phyloP scores from a whole-genome alignment of 2,797 vertebrate species.

The Dendrocincla fuliginosa region DNA sequence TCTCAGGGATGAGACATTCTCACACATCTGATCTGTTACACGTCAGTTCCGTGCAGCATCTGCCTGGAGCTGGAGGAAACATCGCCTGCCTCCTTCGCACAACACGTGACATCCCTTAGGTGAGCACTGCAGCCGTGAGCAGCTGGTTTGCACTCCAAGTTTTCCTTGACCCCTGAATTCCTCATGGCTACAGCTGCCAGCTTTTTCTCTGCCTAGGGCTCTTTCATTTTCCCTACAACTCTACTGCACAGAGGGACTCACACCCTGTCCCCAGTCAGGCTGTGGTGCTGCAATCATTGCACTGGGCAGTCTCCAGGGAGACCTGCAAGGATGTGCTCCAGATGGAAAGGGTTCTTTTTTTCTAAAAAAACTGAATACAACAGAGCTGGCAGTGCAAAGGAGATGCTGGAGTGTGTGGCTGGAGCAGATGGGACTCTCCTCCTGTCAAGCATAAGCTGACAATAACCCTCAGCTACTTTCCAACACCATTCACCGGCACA shows the following conservation, averaged over 20 bases:
- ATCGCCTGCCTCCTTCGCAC: not conserved
- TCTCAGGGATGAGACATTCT: not conserved
- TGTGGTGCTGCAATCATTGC: not conserved
- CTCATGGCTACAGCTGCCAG: not conserved
- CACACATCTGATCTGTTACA: slow-evolving; percentile 1
- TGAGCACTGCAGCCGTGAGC: not conserved
- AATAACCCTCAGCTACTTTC: not conserved
- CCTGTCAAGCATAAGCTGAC: not conserved
- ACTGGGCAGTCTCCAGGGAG: not conserved
- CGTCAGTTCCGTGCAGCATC: not conserved
- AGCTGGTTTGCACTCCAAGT: not conserved
- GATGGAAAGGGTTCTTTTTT: not conserved
- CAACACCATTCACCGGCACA: not conserved
- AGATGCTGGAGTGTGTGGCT: not conserved
- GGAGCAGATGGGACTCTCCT: not conserved
- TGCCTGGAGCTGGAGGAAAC: not conserved
- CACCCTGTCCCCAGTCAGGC: not conserved
- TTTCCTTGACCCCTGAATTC: not conserved
- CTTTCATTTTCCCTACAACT: not conserved
- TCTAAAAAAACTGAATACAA: not conserved
- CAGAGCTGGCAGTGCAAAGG: not conserved
- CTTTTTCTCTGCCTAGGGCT: not conserved
- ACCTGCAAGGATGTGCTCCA: not conserved
- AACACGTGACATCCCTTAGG: not conserved
- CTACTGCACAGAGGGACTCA: not conserved